Percentiles rank a stretch among this genome's conserved stretches.
phyloP scores from a whole-genome alignment of 2,113 vertebrate genomes.

The Odocoileus hemionus region DNA sequence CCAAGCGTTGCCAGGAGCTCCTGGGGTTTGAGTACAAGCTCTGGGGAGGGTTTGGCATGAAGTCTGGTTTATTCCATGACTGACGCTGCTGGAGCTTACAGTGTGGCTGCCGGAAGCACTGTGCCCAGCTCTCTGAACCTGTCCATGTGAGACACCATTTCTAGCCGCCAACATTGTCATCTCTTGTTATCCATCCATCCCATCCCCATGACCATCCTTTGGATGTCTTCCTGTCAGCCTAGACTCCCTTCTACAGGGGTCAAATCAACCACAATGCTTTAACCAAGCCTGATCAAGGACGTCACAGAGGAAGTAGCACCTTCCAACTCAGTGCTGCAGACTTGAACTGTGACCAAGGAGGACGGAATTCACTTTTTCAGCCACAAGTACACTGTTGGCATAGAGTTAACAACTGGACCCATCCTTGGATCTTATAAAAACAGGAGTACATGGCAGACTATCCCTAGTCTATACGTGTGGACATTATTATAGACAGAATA shows the following conservation, averaged over 20 bases:
- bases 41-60: not conserved
- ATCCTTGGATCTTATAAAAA: not conserved
- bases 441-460: not conserved
- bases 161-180: not conserved
- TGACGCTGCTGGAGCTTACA: not conserved
- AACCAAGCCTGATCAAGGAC: rapidly evolving
- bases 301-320: not conserved
- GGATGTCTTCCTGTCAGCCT: not conserved
- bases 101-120: not conserved
- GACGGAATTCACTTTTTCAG: not conserved
- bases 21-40: rapidly evolving
- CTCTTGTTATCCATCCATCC: not conserved
- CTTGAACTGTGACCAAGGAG: not conserved
- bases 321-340: not conserved
- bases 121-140: not conserved
- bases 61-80: not conserved
- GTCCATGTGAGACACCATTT: rapidly evolving
- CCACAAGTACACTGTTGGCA: not conserved
- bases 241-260: not conserved
- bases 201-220: not conserved
- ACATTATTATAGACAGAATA: not conserved
- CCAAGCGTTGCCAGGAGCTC: not conserved
- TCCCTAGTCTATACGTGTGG: rapidly evolving
- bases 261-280: rapidly evolving
- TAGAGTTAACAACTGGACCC: not conserved